phyloP scores from a whole-genome alignment of 2,888 invertebrate genomes.

The Dioctria linearis region DNA sequence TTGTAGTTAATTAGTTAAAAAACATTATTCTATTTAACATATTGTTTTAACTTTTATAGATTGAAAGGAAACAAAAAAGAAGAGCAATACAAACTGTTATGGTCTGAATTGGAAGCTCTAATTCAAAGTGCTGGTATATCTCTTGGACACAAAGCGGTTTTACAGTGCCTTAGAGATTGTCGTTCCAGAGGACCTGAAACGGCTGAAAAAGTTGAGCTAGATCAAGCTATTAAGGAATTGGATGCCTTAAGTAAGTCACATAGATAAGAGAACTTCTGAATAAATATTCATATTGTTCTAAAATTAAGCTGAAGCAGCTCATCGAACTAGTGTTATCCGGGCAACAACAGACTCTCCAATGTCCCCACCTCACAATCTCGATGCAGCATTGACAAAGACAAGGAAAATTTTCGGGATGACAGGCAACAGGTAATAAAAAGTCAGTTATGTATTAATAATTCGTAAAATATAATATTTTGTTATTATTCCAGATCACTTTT shows the following conservation, averaged over 20 bases:
- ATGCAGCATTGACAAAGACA: conserved; percentile 63
- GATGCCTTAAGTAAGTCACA: conserved; percentile 71
- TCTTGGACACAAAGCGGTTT: conserved; percentile 82
- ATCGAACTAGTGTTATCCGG: conserved; percentile 74
- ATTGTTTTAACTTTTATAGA: conserved; percentile 58
- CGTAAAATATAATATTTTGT: not conserved
- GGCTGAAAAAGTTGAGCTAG: conserved; percentile 75
- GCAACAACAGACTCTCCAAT: conserved; percentile 90
- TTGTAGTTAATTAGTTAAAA: no score
- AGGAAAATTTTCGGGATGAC: conserved; percentile 63
- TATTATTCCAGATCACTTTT: conserved; percentile 70
- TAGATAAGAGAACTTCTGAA: not conserved
- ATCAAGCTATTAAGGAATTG: conserved; percentile 75
- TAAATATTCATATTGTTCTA: not conserved
- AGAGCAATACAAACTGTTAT: conserved; percentile 92
- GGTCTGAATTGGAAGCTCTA: conserved; percentile 90
- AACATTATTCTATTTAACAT: no score
- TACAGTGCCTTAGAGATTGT: conserved; percentile 87
- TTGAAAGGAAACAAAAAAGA: conserved; percentile 77
- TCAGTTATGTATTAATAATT: no score
- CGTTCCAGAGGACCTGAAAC: conserved; percentile 72
- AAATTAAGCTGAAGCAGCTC: conserved; percentile 47
- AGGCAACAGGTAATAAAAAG: conserved; percentile 63
- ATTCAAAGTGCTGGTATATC: conserved; percentile 85
- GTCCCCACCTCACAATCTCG: conserved; percentile 80